Evolutionary conservation across 2,113 vertebrate genomes (phyloP).

Genomic region (Gulo gulo): DNA sequence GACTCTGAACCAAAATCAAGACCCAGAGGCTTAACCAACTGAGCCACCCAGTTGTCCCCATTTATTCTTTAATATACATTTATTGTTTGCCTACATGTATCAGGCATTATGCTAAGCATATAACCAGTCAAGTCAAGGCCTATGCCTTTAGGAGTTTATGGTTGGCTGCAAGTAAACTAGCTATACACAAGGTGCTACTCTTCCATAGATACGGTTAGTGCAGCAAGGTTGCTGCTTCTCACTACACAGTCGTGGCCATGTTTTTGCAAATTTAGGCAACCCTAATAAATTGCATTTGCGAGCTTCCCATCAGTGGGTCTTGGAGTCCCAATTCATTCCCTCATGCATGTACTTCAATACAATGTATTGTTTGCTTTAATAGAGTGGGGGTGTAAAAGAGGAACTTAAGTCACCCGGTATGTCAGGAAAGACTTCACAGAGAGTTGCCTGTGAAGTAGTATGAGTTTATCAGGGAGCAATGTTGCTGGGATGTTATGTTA

Average conservation of each 20-base stretch:
- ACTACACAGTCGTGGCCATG: rapidly evolving
- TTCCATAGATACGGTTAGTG: neutral
- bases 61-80: neutral
- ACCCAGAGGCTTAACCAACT: neutral
- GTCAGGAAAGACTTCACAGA: neutral
- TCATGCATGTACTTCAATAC: neutral
- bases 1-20: neutral
- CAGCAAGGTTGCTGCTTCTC: neutral
- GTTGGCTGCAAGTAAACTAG: neutral
- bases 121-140: neutral
- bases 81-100: neutral
- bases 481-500: neutral
- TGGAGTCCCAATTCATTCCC: neutral
- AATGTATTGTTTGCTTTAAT: neutral
- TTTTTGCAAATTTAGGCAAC: neutral
- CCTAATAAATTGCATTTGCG: neutral
- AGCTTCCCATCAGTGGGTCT: neutral
- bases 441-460: neutral
- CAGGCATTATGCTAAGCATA: neutral
- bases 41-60: neutral
- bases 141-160: neutral
- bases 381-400: neutral
- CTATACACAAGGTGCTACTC: neutral
- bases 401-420: neutral
- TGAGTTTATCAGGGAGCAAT: neutral